These are phyloP conservation scores for Synanthedon myopaeformis DNA, from an alignment of 2,888 invertebrate species.

Conservation along the genomic window DNA sequence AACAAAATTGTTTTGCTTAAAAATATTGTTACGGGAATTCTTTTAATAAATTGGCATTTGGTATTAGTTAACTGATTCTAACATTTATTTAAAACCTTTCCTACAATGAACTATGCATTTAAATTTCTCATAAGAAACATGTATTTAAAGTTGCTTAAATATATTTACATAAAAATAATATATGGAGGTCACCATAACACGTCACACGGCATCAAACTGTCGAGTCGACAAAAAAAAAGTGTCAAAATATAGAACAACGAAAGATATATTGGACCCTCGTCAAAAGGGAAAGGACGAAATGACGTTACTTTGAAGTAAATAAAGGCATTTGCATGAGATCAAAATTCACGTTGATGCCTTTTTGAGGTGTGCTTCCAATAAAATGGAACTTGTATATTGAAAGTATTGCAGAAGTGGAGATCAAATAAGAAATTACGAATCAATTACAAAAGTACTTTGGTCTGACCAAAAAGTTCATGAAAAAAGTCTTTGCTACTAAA, in stretches of 20 bases:
- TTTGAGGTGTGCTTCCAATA: background rate
- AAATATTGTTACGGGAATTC: no score
- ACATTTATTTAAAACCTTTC: no score
- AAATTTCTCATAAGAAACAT: no score
- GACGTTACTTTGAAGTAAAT: constrained; percentile 20
- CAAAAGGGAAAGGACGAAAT: constrained; percentile 23
- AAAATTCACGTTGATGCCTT: background rate
- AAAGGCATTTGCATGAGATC: constrained; percentile 11
- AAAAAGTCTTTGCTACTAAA: no score
- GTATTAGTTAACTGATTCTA: no score
- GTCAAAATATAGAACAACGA: constrained; percentile 39
- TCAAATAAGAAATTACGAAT: no score
- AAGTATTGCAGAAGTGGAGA: no score
- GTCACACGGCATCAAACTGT: constrained; percentile 17
- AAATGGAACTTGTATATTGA: no score
- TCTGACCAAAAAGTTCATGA: background rate
- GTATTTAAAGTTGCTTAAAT: no score
- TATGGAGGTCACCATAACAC: constrained; percentile 31
- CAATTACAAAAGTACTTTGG: background rate
- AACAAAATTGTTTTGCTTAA: no score
- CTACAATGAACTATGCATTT: no score
- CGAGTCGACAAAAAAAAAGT: constrained; percentile 30
- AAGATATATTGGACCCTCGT: constrained; percentile 47
- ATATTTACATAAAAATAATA: constrained; percentile 13
- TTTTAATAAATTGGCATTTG: no score